Evolutionary conservation across 37 sponge, comb jelly and placozoan species (phyloP), one percentile per base, ranked within the genome.

Genomic region (Chondrosia reniformis): DNA sequence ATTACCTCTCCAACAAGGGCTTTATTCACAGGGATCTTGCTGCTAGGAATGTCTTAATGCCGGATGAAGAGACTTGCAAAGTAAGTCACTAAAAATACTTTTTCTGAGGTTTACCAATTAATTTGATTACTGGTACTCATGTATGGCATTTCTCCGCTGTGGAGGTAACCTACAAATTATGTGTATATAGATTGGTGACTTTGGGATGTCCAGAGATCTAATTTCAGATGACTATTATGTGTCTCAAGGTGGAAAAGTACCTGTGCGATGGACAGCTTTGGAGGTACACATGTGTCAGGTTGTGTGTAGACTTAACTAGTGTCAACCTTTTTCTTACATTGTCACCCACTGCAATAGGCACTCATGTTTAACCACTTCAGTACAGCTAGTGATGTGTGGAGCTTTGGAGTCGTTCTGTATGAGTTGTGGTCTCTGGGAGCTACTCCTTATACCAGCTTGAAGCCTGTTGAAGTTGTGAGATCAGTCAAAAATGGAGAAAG

Each of bases 171-270:
- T n/a, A n/a, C n/a, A n/a, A n/a, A n/a, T n/a, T n/a, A n/a, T n/a
- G n/a, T 34, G 21, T 41, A 46, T n/a, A 33, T 40, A 85, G 85
- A 85, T 85, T 75, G 85, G 85, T 6, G 85, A 85, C 41, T 85
- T 85, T 85, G 85, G 85, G 0, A 63, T 85, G 85, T 85, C 85
- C 0, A 58, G 85, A 13, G 85, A 85, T 46, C 67, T 85, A 3
- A 67, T 78, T 52, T 80, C 79, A 37, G 79, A n/a, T n/a, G n/a
- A 85, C 64, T 79, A 74, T 6, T 85, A 85, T 66, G 62, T 79
- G 63, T 71, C 80, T 8, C 74, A 74, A 67, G 85, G 85, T 56
- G 85, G 85, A 63, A 38, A 85, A 56, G 75, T 85, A 33, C 85
- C 85, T 1, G 75, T 85, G 5, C 74, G 75, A 39, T 85, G 85